Conservation (phyloP, 37 sponge, comb jelly and placozoan genomes). For the Crambe crambe region DNA sequence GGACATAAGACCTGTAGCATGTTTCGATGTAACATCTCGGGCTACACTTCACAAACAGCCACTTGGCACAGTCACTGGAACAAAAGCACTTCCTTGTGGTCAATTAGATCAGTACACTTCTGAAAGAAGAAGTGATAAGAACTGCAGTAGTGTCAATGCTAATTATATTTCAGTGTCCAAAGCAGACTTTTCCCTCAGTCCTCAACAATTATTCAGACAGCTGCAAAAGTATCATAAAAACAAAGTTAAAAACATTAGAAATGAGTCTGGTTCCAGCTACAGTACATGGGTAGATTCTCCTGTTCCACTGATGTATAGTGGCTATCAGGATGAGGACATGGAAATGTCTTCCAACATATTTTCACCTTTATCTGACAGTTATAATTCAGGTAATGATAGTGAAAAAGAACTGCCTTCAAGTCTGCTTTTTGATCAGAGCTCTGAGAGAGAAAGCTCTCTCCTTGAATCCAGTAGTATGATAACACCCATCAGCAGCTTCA, state of each 20-base stretch:
- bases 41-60: not conserved
- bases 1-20: too few relatives aligned
- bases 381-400: too few relatives aligned
- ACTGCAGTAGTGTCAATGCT: too few relatives aligned
- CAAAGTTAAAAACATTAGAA: not conserved
- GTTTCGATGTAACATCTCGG: not conserved
- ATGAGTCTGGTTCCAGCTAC: not conserved
- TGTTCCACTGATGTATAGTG: not conserved
- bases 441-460: too few relatives aligned
- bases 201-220: constrained; percentile 2
- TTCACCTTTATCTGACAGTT: too few relatives aligned
- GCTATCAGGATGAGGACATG: not conserved
- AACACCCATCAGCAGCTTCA: too few relatives aligned
- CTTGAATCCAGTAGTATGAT: too few relatives aligned
- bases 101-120: not conserved
- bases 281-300: not conserved
- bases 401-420: too few relatives aligned
- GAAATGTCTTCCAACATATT: not conserved
- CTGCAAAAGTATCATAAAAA: not conserved
- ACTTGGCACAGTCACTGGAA: constrained; percentile 8
- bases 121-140: too few relatives aligned
- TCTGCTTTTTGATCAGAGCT: too few relatives aligned
- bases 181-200: constrained; percentile 17
- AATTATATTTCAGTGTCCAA: not conserved
- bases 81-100: not conserved